phyloP scores from a whole-genome alignment of 2,113 vertebrate genomes.

The Trematomus loennbergii region DNA sequence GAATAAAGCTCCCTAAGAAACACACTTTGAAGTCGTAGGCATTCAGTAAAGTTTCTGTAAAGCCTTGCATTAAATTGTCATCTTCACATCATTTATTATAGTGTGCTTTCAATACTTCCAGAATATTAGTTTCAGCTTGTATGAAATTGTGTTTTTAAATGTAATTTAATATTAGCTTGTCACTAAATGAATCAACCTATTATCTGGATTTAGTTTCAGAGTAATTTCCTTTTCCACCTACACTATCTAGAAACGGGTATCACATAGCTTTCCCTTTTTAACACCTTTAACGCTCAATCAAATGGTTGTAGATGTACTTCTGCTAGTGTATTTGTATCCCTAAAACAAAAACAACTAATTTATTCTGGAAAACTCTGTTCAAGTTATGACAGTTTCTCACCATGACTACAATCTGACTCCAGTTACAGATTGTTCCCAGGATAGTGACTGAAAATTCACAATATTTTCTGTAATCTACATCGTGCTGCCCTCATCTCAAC shows the following conservation, averaged over 20 bases:
- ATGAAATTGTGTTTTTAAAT: background rate
- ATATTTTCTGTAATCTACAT: constrained; percentile 76
- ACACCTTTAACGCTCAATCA: background rate
- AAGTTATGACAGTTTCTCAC: constrained; percentile 2
- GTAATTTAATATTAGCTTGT: constrained; percentile 14
- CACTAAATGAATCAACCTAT: constrained; percentile 34
- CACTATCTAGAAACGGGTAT: constrained; percentile 4
- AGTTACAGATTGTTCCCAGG: constrained; percentile 62
- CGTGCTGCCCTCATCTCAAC: constrained; percentile 60
- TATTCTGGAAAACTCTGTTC: background rate
- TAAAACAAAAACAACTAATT: background rate
- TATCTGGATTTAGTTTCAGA: constrained; percentile 32
- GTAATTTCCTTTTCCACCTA: constrained; percentile 28
- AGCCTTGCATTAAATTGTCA: background rate
- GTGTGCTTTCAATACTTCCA: background rate
- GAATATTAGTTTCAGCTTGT: background rate
- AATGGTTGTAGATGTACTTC: background rate
- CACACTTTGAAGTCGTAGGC: background rate
- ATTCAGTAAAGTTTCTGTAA: background rate
- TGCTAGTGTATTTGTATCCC: background rate
- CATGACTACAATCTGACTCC: constrained; percentile 16
- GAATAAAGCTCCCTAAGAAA: background rate
- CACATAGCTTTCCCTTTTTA: constrained; percentile 1
- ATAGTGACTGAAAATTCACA: constrained; percentile 79
- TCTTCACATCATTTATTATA: background rate